phyloP scores from a whole-genome alignment of 2,888 invertebrate genomes.

The Sphaeridia pumilis region DNA sequence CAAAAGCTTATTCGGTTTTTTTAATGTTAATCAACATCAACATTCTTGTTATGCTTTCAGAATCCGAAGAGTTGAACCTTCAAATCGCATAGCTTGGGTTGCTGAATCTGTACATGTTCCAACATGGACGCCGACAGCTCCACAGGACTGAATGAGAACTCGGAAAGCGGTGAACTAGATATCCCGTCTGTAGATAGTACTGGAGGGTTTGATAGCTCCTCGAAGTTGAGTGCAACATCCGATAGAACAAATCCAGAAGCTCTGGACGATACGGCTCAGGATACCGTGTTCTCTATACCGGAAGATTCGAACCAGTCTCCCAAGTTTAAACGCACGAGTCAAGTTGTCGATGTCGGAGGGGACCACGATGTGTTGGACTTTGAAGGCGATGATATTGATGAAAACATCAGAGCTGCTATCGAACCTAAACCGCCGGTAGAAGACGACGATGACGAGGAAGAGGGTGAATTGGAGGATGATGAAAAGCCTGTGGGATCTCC shows the following conservation, averaged over 20 bases:
- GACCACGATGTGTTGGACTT: slow-evolving; percentile 27
- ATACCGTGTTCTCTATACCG: slow-evolving; percentile 21
- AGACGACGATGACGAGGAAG: slow-evolving; percentile 43
- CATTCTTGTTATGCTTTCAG: too few relatives aligned
- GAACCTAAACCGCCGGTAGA: slow-evolving; percentile 39
- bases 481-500: slow-evolving; percentile 9
- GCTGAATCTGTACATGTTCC: too few relatives aligned
- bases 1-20: too few relatives aligned
- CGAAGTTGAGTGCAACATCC: slow-evolving; percentile 13
- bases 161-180: slow-evolving; percentile 24
- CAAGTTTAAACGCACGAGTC: slow-evolving; percentile 8
- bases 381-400: slow-evolving; percentile 24
- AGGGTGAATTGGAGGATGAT: slow-evolving; percentile 27
- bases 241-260: slow-evolving; percentile 24
- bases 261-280: slow-evolving; percentile 23
- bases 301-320: slow-evolving; percentile 17
- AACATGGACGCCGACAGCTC: slow-evolving; percentile 22
- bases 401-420: background rate
- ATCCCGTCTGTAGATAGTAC: slow-evolving; percentile 17
- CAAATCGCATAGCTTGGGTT: too few relatives aligned
- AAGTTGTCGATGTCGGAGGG: slow-evolving; percentile 8
- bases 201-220: slow-evolving; percentile 14
- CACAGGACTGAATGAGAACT: slow-evolving; percentile 20
- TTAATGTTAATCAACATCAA: too few relatives aligned
- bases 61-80: too few relatives aligned